Evolutionary conservation across 2,888 invertebrate species (phyloP), one percentile per base, ranked within the genome.

Genomic region (Philereme vetulata): DNA sequence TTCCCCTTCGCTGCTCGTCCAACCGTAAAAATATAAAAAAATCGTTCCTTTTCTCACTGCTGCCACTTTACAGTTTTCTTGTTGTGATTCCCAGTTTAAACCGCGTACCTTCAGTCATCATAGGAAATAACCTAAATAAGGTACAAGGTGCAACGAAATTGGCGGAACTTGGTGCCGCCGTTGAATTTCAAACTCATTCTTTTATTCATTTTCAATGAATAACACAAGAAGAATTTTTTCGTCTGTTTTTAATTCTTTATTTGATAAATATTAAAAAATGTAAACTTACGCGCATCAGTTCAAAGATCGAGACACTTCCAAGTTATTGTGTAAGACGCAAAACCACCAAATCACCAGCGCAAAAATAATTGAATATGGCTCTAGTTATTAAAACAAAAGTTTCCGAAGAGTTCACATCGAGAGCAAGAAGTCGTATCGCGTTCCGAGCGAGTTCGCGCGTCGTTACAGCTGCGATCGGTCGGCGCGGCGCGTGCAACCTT

Each of bases 381-480:
- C 33, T 44, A 51, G 56, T 56, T 21, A 21, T 1, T 21, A 66
- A 57, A 60, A 45, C 56, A 56, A 65, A 58, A 60, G 56, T 60
- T 60, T 67, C 64, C 47, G 56, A 71, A 65, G 68, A 61, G 64
- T 68, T 65, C 73, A 72, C 72, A 72, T 70, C 72, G 68, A 66
- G 67, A 75, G 66, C 71, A 68, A 68, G 63, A 33, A 65, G 66
- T 67, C 51, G 43, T 56, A 59, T 62, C 70, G 68, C 69, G 78
- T 72, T 73, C 67, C 74, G 78, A 76, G 75, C 70, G 77, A 74
- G 71, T 66, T 71, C 58, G 60, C 56, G 57, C 3, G 5, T 10
- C 43, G 1, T 57, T 47, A 67, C 56, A 60, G 64, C 67, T 56
- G 10, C 11, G 44, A 21, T 38, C 11, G 33, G 4, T 6, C 38